Evolutionary conservation across 1,140 invertebrate genomes (phyloP).

Genomic region (Pogonognathellus flavescens): DNA sequence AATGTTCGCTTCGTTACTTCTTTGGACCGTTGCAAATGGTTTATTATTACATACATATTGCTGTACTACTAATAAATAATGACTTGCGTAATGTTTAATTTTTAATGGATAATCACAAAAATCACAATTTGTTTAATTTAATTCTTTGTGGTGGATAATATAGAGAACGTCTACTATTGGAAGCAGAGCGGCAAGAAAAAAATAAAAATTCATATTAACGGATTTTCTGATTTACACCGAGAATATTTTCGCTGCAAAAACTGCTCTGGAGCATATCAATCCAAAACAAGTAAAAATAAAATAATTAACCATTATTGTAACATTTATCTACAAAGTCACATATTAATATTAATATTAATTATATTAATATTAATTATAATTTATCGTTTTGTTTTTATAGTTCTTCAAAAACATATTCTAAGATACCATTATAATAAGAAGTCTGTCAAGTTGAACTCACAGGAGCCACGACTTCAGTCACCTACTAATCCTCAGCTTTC

Average conservation of each 20-base stretch:
- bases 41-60: no score
- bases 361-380: not conserved
- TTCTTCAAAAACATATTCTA: slow-evolving; percentile 7
- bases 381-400: not conserved
- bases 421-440: slow-evolving; percentile 5
- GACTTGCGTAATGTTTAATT: no score
- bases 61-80: no score
- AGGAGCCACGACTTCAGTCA: not conserved
- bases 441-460: not conserved
- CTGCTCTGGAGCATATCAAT: slow-evolving; percentile 8
- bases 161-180: not conserved
- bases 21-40: no score
- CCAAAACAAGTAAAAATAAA: not conserved
- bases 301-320: not conserved
- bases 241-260: not conserved
- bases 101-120: no score
- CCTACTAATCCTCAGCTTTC: not conserved
- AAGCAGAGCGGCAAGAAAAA: not conserved
- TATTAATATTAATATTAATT: not conserved
- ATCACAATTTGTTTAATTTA: no score
- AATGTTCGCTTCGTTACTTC: no score
- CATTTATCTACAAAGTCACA: no score
- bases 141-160: no score
- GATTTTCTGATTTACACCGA: slow-evolving; percentile 2
- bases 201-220: slow-evolving; percentile 18